Percentiles rank a stretch among this genome's conserved stretches.
phyloP scores from a whole-genome alignment of 2,113 vertebrate genomes.

The Rhinoderma darwinii region DNA sequence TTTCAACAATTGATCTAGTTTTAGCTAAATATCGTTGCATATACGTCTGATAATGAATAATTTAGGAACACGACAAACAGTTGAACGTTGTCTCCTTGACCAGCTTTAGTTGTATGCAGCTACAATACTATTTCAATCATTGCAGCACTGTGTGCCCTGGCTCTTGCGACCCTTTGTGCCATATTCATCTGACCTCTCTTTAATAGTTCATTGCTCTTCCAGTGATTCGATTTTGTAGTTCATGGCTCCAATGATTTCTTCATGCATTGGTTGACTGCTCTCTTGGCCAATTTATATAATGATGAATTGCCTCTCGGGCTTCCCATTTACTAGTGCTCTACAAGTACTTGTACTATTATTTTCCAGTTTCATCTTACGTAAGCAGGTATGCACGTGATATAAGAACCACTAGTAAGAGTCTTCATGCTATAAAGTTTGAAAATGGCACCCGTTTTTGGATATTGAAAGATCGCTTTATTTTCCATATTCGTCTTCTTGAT shows the following conservation, averaged over 20 bases:
- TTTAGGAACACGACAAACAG: neutral
- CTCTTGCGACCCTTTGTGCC: neutral
- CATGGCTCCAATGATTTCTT: slow-evolving; percentile 11
- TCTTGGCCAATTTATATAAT: slow-evolving; percentile 20
- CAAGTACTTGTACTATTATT: neutral
- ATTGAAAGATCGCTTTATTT: neutral
- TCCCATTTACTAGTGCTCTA: neutral
- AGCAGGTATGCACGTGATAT: neutral
- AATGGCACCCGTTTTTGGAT: neutral
- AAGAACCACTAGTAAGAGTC: neutral
- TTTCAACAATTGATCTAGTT: no score
- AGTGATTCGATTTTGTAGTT: neutral
- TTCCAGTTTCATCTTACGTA: neutral
- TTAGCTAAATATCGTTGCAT: no score
- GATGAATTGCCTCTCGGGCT: slow-evolving; percentile 10
- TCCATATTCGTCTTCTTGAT: neutral
- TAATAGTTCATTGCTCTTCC: slow-evolving; percentile 18
- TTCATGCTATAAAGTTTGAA: neutral
- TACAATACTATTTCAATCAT: neutral
- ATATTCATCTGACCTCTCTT: neutral
- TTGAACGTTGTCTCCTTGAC: neutral
- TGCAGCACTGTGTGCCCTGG: neutral
- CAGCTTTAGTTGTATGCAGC: neutral
- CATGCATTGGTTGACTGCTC: neutral
- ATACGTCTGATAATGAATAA: neutral